phyloP scores from a whole-genome alignment of 2,113 vertebrate species.

The Ochotona curzoniae region DNA sequence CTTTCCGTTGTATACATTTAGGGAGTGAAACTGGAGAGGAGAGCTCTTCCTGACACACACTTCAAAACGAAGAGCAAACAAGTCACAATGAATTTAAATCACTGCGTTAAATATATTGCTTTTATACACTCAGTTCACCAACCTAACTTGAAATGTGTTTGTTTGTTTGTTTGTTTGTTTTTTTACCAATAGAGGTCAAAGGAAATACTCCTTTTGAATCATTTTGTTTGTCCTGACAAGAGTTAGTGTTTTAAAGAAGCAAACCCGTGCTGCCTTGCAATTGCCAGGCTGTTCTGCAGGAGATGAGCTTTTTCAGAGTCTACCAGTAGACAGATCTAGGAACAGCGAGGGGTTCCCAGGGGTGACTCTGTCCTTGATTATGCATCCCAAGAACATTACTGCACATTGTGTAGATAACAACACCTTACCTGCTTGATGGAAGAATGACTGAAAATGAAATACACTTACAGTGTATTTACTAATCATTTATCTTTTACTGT shows the following conservation, averaged over 20 bases:
- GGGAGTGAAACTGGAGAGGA: too few species aligned
- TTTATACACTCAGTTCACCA: not conserved
- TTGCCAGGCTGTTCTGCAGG: not conserved
- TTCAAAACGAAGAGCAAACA: too few species aligned
- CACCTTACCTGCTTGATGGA: not conserved
- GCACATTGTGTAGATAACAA: not conserved
- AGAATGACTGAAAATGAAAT: not conserved
- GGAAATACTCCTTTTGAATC: not conserved
- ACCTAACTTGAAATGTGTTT: not conserved
- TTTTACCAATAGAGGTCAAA: not conserved
- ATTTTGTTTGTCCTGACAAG: not conserved
- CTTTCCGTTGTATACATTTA: too few species aligned
- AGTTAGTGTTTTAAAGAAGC: not conserved
- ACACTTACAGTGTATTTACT: not conserved
- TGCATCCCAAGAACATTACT: not conserved
- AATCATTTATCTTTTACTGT: not conserved
- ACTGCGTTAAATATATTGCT: not conserved
- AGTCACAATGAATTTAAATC: not conserved
- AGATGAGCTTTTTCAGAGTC: not conserved
- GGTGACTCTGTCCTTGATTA: not conserved
- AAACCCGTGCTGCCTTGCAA: not conserved
- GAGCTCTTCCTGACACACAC: too few species aligned
- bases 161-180: too few species aligned
- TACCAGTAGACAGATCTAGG: rapidly evolving
- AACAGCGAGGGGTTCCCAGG: not conserved